These are phyloP conservation scores for Muscicapa striata DNA, from an alignment of 2,797 vertebrate genomes.

Conservation along the genomic window DNA sequence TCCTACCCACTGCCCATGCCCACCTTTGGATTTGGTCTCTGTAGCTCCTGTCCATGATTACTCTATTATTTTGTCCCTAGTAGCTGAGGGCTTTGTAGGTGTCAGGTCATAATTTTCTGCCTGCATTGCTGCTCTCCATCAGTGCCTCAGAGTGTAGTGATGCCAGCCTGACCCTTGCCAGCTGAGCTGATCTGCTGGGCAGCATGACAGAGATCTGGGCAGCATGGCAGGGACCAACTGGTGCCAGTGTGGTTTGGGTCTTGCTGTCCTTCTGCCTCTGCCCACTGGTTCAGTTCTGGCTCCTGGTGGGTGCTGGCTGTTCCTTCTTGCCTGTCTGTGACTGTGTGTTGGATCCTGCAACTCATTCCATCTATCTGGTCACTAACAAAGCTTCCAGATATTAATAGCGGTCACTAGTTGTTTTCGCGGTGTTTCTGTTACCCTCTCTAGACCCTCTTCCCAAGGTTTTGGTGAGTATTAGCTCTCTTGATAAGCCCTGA, in stretches of 20 bases:
- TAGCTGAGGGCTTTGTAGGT: neutral
- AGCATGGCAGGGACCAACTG: rapidly evolving
- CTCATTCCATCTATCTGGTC: neutral
- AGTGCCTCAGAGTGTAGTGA: neutral
- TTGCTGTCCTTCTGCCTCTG: neutral
- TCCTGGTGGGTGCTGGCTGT: neutral
- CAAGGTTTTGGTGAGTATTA: neutral
- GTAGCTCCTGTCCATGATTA: neutral
- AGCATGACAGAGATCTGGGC: neutral
- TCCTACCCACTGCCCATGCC: neutral
- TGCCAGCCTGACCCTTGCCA: neutral
- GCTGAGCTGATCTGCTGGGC: neutral
- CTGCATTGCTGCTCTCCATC: neutral
- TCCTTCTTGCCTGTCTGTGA: neutral
- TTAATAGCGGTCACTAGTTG: neutral
- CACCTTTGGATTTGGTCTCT: neutral
- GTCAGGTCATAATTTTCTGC: neutral
- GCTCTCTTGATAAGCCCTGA: neutral
- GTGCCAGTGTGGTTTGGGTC: neutral
- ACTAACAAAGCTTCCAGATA: neutral
- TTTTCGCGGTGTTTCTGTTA: neutral
- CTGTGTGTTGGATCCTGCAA: neutral
- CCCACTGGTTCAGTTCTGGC: neutral
- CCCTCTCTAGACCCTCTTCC: neutral
- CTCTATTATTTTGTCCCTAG: neutral